Evolutionary conservation across 2,113 vertebrate genomes (phyloP), one percentile per base, ranked within the genome.

Genomic region (Oreochromis spilurus): DNA sequence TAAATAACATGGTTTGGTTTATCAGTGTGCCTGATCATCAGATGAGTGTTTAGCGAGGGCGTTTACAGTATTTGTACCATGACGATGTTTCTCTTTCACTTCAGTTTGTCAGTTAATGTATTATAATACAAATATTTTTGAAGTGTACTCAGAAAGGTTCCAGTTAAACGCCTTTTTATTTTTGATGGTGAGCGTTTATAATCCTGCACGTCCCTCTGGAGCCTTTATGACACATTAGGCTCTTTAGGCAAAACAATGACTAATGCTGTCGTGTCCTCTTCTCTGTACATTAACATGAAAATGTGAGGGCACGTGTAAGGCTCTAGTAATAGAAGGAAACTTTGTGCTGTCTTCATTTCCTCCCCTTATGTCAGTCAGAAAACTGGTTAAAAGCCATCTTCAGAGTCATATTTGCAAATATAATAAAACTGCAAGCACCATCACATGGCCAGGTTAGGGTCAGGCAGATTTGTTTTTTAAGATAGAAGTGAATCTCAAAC

Each of bases 161-260:
- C 81, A 84, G 84, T 84, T 92, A 91, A 93, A 31, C 31, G 31
- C 24, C 50, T 84, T 79, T 80, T 91, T 82, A 88, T 45, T 82
- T 90, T 88, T 83, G 78, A 82, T 54, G 58, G 62, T 83, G 43
- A 90, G 77, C 50, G 38, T 91, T 86, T 89, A 88, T 92, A 93
- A 95, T 94, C 92, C 91, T 29, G 10, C 57, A 75, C 10, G 6
- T 94, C 92, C 91, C 93, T 91, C 79, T 82, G 88, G 93, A 90
- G 89, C 82, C 83, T 90, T 94, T 92, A 94, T 94, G 91, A 94
- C 91, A 94, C 91, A 92, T 92, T 95, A 90, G 84, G 84, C 86
- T 95, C 90, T 92, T 87, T 83, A 84, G 88, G 90, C 92, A 90
- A 87, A 86, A 89, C 70, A 85, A 54, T 93, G 93, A 94, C 89